Evolutionary conservation across 1,140 invertebrate species (phyloP), one percentile per base, ranked within the genome.

Genomic region (Drosophila setifemur): DNA sequence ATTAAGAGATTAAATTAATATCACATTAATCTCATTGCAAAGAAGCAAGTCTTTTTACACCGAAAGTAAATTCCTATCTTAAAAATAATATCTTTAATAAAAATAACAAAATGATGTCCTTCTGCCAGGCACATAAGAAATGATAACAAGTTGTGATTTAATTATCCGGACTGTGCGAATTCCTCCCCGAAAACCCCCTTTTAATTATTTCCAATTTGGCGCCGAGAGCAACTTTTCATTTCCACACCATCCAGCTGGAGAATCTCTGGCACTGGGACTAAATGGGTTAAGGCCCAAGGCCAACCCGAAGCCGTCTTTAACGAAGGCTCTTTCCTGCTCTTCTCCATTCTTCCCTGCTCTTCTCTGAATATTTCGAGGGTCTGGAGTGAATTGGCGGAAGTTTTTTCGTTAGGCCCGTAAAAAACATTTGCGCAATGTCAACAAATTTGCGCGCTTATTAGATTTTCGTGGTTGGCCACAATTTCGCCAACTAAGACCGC

Each of bases 371-470:
- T n/a, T n/a, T n/a, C n/a, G n/a, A n/a, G n/a, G 26, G 28, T 5
- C 31, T 18, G 21, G 18, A 14, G 37, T 25, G 16, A 0, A 31
- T 16, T n/a, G 64, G 42, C 55, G 54, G 53, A 72, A 64, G 70
- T 60, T 73, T 40, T 40, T 52, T 43, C 70, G 9, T 29, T 72
- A 61, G 68, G 58, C 58, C 76, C 79, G 79, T 86, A 87, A 86
- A 86, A 81, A 86, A 87, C 82, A 81, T 87, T 86, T 82, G 81
- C 81, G 82, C 82, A 81, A 86, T 86, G 81, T 86, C 81, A 86
- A 86, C 82, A 86, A 86, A 86, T 86, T 86, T 86, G 81, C 76
- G 82, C 75, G 81, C 81, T 86, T 87, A 86, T 86, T 86, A 86
- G 81, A 86, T 86, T 86, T 86, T 86, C 82, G 81, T 86, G 82